Base-by-base conservation (phyloP, 2,113 vertebrate species). In the Anarhynchus alexandrinus region DNA sequence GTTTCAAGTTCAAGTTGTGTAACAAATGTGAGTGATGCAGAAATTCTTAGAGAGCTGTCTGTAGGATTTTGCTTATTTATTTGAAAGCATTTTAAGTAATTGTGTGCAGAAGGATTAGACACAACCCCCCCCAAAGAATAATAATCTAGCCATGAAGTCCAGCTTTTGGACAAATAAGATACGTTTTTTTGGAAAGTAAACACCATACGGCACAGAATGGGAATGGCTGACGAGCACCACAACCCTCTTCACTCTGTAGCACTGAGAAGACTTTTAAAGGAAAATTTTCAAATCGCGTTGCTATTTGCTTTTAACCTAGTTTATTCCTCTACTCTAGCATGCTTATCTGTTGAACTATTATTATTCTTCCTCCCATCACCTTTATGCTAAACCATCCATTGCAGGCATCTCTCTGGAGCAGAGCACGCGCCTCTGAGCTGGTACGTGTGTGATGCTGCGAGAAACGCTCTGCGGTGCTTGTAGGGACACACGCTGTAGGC, bases 321-420 rank as follows among this genome's bases (percentile, higher is more conserved):
- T 34, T 67, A 15, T 65, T 2, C 17, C 13, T 26, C 9, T 7
- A 11, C n/a, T 65, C 36, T 90, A 76, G 42, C 0, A 0, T 18
- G 13, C 10, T 49, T 86, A 11, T 54, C 16, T 55, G 8, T 29
- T 78, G 51, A 57, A 40, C 9, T 52, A 1, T 17, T 79, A 0
- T 26, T 47, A 5, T 23, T 49, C 18, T 49, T 91, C 5, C 38
- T 45, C 15, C 78, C 52, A 26, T 73, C 45, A 40, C 16, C 4
- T 77, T 52, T 59, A 40, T 12, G 15, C 16, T 27, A 5, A 82
- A 17, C 54, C 49, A 6, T 34, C 30, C 21, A 5, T 34, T 36
- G 36, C 40, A 69, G 23, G 45, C 34, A 70, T 55, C 67, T 43
- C n/a, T 42, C 0, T 3, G 78, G 54, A 47, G 81, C 40, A 77